phyloP scores from a whole-genome alignment of 2,113 vertebrate genomes.

The Pterocles burchelli region DNA sequence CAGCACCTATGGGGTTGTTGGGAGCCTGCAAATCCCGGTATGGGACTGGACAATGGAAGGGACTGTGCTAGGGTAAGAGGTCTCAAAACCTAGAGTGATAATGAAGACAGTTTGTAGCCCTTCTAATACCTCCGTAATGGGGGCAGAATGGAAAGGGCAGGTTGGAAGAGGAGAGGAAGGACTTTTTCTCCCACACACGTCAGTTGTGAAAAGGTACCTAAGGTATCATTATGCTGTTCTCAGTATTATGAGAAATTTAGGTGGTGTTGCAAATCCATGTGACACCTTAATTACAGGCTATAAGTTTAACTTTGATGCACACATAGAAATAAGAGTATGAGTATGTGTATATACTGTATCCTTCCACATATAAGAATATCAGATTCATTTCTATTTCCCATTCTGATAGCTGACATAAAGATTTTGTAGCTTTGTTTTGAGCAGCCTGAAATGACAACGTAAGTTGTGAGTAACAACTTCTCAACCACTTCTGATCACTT shows the following conservation, averaged over 20 bases:
- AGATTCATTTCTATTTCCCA: background rate
- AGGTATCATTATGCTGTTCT: background rate
- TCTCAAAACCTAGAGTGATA: background rate
- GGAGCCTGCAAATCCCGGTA: background rate
- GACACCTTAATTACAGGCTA: background rate
- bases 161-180: background rate
- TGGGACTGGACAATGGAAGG: background rate
- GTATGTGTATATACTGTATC: background rate
- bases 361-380: background rate
- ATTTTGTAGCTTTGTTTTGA: background rate
- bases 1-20: background rate
- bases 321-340: background rate
- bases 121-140: background rate
- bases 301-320: background rate
- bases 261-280: accelerated
- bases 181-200: background rate
- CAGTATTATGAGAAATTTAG: background rate
- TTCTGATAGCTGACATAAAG: background rate
- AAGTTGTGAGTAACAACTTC: background rate
- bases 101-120: background rate
- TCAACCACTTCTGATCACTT: background rate
- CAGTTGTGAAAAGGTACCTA: background rate
- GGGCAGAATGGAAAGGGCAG: background rate
- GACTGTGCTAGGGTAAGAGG: background rate
- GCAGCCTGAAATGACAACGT: background rate